A percentile compares a stretch with the other conserved stretches of the same genome.
Evolutionary conservation across 1,140 invertebrate genomes (phyloP).

Genomic region (Theocolax elegans): DNA sequence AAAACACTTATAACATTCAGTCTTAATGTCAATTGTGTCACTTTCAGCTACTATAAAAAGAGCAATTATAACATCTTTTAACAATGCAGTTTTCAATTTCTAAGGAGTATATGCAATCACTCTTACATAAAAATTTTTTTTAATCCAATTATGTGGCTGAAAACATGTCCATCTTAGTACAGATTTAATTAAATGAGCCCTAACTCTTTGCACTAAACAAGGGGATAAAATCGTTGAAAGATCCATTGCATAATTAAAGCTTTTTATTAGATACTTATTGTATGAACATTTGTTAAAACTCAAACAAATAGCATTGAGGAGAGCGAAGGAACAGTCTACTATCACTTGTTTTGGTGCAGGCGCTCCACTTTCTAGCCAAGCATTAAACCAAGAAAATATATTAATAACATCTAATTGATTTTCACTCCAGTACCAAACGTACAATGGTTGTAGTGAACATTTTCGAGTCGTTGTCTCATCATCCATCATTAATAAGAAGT

Average conservation of each 20-base stretch:
- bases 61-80: neutral
- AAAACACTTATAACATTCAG: neutral
- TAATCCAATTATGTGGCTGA: neutral
- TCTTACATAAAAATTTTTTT: constrained; percentile 1
- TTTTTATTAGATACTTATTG: constrained; percentile 16
- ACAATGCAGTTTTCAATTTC: neutral
- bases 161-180: neutral
- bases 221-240: no score
- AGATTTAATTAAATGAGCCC: neutral
- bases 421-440: neutral
- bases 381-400: constrained; percentile 24
- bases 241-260: neutral
- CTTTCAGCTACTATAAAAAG: neutral
- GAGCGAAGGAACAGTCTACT: no score
- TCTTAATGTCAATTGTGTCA: neutral
- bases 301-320: no score
- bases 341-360: no score
- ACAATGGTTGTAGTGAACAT: neutral
- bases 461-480: neutral
- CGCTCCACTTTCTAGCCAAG: constrained; percentile 21
- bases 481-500: neutral
- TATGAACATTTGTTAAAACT: constrained; percentile 9
- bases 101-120: neutral
- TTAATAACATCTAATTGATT: neutral
- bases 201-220: neutral